Base-by-base conservation (phyloP, 2,113 vertebrate genomes). In the Arothron firmamentum region DNA sequence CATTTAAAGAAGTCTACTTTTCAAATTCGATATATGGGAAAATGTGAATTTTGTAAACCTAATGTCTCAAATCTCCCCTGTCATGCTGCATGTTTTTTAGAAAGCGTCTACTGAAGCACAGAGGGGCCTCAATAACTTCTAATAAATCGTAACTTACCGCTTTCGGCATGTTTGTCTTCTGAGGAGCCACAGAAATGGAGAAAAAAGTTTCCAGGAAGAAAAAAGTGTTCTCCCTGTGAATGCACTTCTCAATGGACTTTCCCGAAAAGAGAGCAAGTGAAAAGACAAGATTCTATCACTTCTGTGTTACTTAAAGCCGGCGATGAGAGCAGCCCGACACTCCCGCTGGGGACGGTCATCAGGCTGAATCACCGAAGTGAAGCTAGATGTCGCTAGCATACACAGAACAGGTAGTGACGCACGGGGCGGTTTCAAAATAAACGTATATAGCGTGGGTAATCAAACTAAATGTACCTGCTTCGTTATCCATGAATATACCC, bases 91-190 rank as follows among this genome's bases (percentile, higher is more conserved):
- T 3, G n/a, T 6, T 45, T 17, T 13, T 45, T 4, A 45, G 13
- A 45, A 45, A 13, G 4, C 43, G 42, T 12, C 42, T 18, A 6
- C 12, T 19, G 2, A 10, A 56, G 57, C 45, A 7, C 16, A 49
- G 38, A 46, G 20, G 2, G 15, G 14, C 38, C 16, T 42, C n/a
- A 48, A 61, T 49, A 74, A 72, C 1, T 31, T 34, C 1, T 47
- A 65, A 0, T 1, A 54, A 19, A 63, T 0, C 0, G 11, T 2
- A 25, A 85, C 93, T 92, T 66, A 95, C 94, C 64, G 93, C 90
- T 85, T 94, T 94, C 9, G 94, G 94, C 94, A 95, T 95, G 47
- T 89, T 93, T 54, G 19, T 66, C 75, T 71, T 56, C 28, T 62
- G 56, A 61, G 54, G 52, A 77, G 54, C 45, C 52, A 54, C 25